These are phyloP conservation scores for Pipistrellus pygmaeus DNA, from an alignment of 2,797 vertebrate genomes.

Conservation along the genomic window DNA sequence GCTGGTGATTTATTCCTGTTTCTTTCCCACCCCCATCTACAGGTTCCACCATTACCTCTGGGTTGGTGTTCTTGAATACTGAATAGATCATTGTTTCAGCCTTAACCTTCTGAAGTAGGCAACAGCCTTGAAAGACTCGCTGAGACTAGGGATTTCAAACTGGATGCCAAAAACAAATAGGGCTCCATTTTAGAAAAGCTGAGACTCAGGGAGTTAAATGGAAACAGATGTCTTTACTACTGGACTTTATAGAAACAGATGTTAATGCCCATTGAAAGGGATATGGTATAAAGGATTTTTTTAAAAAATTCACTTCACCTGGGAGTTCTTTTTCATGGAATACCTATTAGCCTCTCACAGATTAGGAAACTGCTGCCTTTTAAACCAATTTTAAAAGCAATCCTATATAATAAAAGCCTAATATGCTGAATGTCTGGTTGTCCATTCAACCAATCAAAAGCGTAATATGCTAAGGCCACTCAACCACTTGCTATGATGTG, in stretches of 20 bases:
- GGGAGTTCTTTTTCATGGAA: not conserved
- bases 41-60: not conserved
- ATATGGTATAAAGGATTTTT: not conserved
- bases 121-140: not conserved
- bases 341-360: not conserved
- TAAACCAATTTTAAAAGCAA: slow-evolving; percentile 18
- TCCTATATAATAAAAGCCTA: too few relatives aligned
- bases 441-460: too few relatives aligned
- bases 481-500: too few relatives aligned
- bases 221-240: not conserved
- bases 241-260: not conserved
- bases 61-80: not conserved
- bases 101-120: not conserved
- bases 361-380: slow-evolving; percentile 46
- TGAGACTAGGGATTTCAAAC: not conserved
- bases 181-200: not conserved
- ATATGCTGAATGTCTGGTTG: too few relatives aligned
- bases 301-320: not conserved
- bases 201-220: not conserved
- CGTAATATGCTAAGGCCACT: too few relatives aligned
- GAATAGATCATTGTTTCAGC: not conserved
- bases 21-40: not conserved
- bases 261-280: not conserved
- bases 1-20: not conserved
- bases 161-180: not conserved